Conservation (phyloP, 2,797 vertebrate species). For the Chiroxiphia lanceolata region DNA sequence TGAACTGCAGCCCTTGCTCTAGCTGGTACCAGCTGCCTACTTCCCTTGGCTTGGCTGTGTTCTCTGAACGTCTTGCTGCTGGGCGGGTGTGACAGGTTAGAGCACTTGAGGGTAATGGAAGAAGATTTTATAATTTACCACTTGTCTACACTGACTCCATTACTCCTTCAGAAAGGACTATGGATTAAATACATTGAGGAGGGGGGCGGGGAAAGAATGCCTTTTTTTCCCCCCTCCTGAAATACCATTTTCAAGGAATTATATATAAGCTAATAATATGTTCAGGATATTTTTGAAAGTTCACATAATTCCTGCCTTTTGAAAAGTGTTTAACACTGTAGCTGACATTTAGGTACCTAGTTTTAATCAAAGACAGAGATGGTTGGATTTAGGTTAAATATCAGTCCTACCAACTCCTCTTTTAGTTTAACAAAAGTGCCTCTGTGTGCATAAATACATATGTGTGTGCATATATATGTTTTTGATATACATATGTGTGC, state of each 20-base stretch:
- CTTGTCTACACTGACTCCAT: neutral
- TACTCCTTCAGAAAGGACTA: neutral
- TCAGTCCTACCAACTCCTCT: neutral
- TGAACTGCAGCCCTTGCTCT: neutral
- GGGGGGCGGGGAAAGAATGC: neutral
- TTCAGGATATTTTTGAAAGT: neutral
- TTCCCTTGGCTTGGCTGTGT: neutral
- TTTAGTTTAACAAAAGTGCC: neutral
- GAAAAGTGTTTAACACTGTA: neutral
- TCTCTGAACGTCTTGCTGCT: neutral
- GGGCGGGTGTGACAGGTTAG: neutral
- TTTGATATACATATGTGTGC: neutral
- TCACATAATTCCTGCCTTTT: neutral
- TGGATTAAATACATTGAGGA: neutral
- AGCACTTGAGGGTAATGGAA: neutral
- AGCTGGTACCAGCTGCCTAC: neutral
- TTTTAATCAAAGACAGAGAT: neutral
- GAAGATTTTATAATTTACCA: neutral
- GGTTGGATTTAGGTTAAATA: conserved; percentile 1
- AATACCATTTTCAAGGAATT: neutral
- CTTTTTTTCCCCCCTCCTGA: neutral
- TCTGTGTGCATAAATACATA: neutral
- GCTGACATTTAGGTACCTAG: neutral
- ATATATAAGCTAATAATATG: neutral
- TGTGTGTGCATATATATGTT: neutral